phyloP scores from a whole-genome alignment of 1,140 invertebrate species.

The Bombus waltoni region DNA sequence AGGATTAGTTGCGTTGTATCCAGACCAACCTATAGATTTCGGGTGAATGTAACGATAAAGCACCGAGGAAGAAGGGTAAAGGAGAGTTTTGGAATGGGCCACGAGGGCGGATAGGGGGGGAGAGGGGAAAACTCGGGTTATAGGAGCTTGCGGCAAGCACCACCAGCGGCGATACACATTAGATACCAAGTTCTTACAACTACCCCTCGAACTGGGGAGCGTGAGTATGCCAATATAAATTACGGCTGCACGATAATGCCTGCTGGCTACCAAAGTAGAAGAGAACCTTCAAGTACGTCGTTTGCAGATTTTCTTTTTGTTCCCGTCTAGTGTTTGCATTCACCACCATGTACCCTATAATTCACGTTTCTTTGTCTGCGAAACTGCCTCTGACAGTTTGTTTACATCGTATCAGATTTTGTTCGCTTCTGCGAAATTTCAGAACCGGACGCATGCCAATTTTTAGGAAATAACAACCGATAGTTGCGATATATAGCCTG shows the following conservation, averaged over 20 bases:
- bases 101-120: background rate
- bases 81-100: constrained; percentile 31
- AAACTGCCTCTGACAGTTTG: constrained; percentile 39
- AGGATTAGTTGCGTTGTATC: constrained; percentile 61
- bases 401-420: constrained; percentile 20
- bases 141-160: constrained; percentile 62
- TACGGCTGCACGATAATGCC: constrained; percentile 59
- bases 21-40: constrained; percentile 63
- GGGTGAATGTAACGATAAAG: constrained; percentile 63
- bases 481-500: too few species aligned
- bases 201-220: constrained; percentile 51
- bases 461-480: background rate
- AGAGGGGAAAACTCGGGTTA: constrained; percentile 38
- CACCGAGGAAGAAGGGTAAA: constrained; percentile 23
- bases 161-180: constrained; percentile 74
- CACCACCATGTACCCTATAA: constrained; percentile 25
- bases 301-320: constrained; percentile 39
- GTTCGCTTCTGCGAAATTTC: background rate
- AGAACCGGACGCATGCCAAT: background rate
- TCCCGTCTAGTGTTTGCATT: background rate
- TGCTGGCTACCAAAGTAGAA: constrained; percentile 35
- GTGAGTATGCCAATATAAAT: constrained; percentile 62
- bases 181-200: constrained; percentile 73
- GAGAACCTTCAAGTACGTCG: constrained; percentile 24
- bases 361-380: constrained; percentile 42